Conservation (phyloP, 2,113 vertebrate species). For the Rattus rattus region DNA sequence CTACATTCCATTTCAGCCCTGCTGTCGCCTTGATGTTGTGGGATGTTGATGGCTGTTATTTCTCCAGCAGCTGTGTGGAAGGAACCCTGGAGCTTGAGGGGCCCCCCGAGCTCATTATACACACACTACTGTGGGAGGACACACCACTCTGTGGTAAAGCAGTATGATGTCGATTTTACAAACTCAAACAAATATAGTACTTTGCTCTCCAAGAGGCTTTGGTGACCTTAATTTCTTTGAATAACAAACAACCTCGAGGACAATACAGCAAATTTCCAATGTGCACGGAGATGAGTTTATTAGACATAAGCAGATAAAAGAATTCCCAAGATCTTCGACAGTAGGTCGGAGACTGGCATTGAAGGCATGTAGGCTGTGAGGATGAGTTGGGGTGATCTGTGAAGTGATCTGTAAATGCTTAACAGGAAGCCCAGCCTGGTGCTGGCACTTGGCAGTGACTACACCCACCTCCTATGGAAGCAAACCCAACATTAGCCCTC, state of each 20-base stretch:
- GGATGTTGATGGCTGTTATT: background rate
- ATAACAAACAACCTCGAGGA: background rate
- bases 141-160: background rate
- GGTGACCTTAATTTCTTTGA: background rate
- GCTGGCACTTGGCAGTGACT: background rate
- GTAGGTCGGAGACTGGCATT: background rate
- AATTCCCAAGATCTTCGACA: background rate
- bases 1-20: background rate
- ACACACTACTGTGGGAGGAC: background rate
- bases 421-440: background rate
- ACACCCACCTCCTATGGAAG: background rate
- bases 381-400: background rate
- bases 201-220: background rate
- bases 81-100: background rate
- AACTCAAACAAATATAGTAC: background rate
- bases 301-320: background rate
- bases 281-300: background rate
- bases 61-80: background rate
- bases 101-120: fast-evolving
- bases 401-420: background rate
- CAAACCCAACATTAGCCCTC: background rate
- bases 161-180: background rate
- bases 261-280: background rate
- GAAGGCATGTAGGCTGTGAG: background rate
- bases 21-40: background rate